Percentiles rank a stretch among this genome's conserved stretches.
Evolutionary conservation across 2,888 invertebrate species (phyloP).

Genomic region (Catocala nupta): DNA sequence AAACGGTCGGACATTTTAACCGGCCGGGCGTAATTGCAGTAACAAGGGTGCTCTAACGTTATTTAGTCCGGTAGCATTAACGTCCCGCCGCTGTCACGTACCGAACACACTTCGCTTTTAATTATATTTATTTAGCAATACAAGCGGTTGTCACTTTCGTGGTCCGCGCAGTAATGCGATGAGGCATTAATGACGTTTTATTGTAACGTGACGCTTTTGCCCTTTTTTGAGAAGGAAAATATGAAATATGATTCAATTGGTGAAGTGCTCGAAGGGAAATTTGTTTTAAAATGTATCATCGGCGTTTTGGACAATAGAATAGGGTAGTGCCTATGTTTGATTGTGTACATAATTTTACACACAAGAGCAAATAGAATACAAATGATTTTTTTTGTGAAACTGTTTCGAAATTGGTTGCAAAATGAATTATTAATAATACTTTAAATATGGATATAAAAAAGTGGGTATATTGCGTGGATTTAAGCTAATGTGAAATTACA

Average conservation of each 20-base stretch:
- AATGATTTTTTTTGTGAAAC: no score
- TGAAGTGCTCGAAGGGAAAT: not conserved
- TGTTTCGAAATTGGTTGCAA: no score
- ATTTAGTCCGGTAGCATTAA: conserved; percentile 81
- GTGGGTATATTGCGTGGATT: no score
- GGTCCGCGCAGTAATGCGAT: conserved; percentile 39
- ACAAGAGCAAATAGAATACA: no score
- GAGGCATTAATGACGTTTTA: conserved; percentile 20
- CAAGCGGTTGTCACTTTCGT: conserved; percentile 59
- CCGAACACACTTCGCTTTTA: conserved; percentile 72
- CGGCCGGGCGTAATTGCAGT: conserved; percentile 76
- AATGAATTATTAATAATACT: no score
- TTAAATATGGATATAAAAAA: no score
- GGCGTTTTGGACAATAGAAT: no score
- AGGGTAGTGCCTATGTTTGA: no score
- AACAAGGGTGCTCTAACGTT: conserved; percentile 85
- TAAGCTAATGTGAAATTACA: no score
- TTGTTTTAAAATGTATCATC: no score
- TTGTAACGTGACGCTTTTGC: not conserved
- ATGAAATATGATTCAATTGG: not conserved
- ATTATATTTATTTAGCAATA: conserved; percentile 78
- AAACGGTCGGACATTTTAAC: conserved; percentile 72
- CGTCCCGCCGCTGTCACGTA: conserved; percentile 74
- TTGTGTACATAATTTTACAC: no score
- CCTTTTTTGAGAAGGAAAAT: not conserved